Base-by-base conservation (phyloP, 1,140 invertebrate genomes). In the Carposina sasakii region DNA sequence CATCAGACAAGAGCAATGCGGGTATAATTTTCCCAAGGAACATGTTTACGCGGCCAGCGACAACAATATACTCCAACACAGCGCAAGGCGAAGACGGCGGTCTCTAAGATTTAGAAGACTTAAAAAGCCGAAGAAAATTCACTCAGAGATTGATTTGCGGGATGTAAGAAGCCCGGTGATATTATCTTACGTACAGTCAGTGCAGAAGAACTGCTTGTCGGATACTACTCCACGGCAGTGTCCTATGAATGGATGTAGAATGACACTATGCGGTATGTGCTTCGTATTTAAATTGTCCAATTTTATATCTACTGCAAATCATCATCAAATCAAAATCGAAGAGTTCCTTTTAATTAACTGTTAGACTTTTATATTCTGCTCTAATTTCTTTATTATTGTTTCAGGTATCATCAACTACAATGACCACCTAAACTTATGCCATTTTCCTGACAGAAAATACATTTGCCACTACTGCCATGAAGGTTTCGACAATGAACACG, bases 371-470 rank as follows among this genome's bases (percentile, higher is more conserved):
- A n/a, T 42, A 15, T 46, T 21, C 17, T 43, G n/a, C n/a, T n/a
- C n/a, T n/a, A n/a, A n/a, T n/a, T 15, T n/a, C 40, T 13, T 46
- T 41, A 40, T 48, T 48, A 21, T 55, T 54, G 24, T 28, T 44
- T 1, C 60, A 83, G 79, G 79, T 8, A 83, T 83, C 30, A 81
- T 83, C n/a, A 83, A 83, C 50, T 83, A 83, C 55, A 83, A 83
- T 31, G 77, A 83, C 28, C 79, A 83, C 39, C 47, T 83, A 0
- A 81, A 81, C 31, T 56, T 83, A 0, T 78, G 76, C 50, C 79
- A 83, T 48, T 83, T 81, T 36, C 39, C 67, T 0, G 70, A 73
- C 1, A 61, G 70, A 4, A 71, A 67, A 36, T 69, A 52, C 54
- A 43, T 71, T 22, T 83, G 79, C 34, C 67, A 75, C 31, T 83